phyloP scores from a whole-genome alignment of 2,797 vertebrate species.

The Pseudotriccus pelzelni region DNA sequence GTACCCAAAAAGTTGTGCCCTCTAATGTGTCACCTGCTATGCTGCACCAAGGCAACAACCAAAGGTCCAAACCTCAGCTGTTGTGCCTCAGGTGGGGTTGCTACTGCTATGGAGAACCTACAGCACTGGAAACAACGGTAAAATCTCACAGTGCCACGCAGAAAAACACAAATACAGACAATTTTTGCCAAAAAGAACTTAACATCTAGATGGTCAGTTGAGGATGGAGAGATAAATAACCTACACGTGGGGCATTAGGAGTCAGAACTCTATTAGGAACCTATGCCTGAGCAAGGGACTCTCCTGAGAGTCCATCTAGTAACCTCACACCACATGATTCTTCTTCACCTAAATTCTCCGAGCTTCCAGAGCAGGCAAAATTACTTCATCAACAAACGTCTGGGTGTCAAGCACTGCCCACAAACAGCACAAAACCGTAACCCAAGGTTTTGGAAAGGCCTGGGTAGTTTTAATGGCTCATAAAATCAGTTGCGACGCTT shows the following conservation, averaged over 20 bases:
- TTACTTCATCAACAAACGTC: not conserved
- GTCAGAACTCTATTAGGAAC: not conserved
- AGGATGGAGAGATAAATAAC: not conserved
- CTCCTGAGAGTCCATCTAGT: not conserved
- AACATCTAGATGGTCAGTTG: not conserved
- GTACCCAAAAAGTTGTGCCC: conserved; percentile 22
- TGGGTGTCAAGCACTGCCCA: not conserved
- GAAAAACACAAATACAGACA: not conserved
- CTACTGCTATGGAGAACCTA: not conserved
- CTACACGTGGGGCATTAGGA: not conserved
- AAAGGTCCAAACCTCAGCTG: not conserved
- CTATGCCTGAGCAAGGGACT: not conserved
- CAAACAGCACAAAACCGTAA: not conserved
- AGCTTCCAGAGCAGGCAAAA: not conserved
- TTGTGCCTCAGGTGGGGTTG: not conserved
- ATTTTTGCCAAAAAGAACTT: not conserved
- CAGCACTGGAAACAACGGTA: not conserved
- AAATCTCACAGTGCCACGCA: not conserved
- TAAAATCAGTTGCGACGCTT: conserved; percentile 23
- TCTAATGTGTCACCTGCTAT: not conserved
- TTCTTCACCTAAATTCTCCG: not conserved
- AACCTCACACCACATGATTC: not conserved
- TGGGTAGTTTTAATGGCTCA: conserved; percentile 12
- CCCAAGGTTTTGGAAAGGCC: not conserved
- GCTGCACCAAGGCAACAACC: not conserved